Evolutionary conservation across 2,797 vertebrate genomes (phyloP), one percentile per base, ranked within the genome.

Genomic region (Danio kyathit): DNA sequence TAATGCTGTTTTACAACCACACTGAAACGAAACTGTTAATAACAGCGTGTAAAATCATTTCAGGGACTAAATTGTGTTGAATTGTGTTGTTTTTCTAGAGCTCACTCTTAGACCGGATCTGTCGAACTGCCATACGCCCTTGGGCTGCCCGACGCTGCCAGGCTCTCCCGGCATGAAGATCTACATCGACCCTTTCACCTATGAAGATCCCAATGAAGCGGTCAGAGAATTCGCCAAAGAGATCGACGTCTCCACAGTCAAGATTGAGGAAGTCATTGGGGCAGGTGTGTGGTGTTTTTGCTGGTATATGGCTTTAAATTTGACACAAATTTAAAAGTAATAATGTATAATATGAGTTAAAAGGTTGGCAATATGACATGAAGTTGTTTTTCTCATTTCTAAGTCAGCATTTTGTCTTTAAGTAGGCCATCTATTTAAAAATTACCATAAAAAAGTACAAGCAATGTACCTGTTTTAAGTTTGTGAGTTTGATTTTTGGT

Each of bases 161-260:
- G 97, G 97, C 67, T 99, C 97, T 70, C 97, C 97, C 69, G 98
- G 98, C 89, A 99, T 99, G 96, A 99, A 99, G 95, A 99, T 99
- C 93, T 99, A 99, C 94, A 99, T 99, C 0, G 98, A 99, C 88
- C 98, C 98, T 65, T 99, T 99, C 92, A 99, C 98, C 88, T 99
- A 99, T 0, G 98, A 99, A 84, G 98, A 99, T 86, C 98, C 98
- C 86, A 99, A 99, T 0, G 98, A 99, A 90, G 98, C 98, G 0
- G 98, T 99, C 13, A 95, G 97, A 38, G 98, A 99, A 88, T 99
- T 99, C 0, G 98, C 98, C 91, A 99, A 99, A 92, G 98, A 99
- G 91, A 99, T 99, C 0, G 98, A 99, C 7, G 97, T 99, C 65
- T 99, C 98, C 84, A 98, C 98, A 7, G 98, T 99, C 90, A 99